A percentile compares a stretch with the other conserved stretches of the same genome.
Conservation (phyloP, 2,888 invertebrate genomes). For the Cephus nigrinus region DNA sequence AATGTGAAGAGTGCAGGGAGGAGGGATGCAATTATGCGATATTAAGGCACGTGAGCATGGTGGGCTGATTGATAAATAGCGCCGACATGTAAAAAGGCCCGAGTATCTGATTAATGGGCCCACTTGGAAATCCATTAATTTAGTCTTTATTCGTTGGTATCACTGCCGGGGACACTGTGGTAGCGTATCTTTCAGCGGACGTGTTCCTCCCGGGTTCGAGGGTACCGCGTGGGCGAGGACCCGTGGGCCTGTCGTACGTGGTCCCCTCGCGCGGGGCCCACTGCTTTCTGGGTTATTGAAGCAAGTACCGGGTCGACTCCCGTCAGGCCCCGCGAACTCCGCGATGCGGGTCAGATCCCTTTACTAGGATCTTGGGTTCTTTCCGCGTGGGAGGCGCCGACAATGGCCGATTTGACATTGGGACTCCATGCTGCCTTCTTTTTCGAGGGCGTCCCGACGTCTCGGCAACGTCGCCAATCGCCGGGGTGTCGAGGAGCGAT, state of each 20-base stretch:
- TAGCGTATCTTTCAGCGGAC: conserved; percentile 1
- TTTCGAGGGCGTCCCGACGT: not conserved
- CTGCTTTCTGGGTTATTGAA: conserved; percentile 7
- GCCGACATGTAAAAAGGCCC: conserved; percentile 1
- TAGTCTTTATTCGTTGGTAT: not conserved
- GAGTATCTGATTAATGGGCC: conserved; percentile 13
- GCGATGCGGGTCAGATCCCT: not conserved
- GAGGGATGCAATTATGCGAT: not conserved
- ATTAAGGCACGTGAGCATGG: not conserved
- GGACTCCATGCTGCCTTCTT: not conserved
- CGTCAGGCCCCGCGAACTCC: not conserved
- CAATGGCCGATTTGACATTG: conserved; percentile 1
- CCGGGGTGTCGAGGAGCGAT: not conserved
- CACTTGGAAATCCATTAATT: conserved; percentile 10
- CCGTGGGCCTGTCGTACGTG: not conserved
- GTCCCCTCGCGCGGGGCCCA: not conserved
- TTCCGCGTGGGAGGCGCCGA: not conserved
- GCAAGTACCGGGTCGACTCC: conserved; percentile 3
- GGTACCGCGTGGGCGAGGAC: conserved; percentile 6
- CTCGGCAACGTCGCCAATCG: not conserved
- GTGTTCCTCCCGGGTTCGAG: not conserved
- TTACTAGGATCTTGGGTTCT: not conserved
- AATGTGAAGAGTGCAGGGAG: not conserved
- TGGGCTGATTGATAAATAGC: conserved; percentile 4
- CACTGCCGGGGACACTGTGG: not conserved